Evolutionary conservation across 2,797 vertebrate species (phyloP), one percentile per base, ranked within the genome.

Genomic region (Acanthornis magna): DNA sequence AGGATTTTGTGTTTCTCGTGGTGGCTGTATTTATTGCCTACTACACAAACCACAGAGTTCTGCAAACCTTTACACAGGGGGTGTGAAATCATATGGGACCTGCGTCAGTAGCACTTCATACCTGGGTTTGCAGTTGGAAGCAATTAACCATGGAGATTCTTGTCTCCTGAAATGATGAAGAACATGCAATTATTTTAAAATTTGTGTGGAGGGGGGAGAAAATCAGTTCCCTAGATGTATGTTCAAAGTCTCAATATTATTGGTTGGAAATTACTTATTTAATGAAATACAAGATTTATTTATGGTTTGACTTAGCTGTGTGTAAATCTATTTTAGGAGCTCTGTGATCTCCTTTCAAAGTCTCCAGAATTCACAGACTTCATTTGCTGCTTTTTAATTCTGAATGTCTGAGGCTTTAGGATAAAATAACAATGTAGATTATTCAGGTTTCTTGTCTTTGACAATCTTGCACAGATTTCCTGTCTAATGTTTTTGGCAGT

Each of bases 311-410:
- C 22, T 81, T 34, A 26, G 10, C 67, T 70, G 17, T 71, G 38
- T 57, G 38, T 57, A 58, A 34, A 82, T 75, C 48, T 81, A 12
- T 82, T 84, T 75, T 53, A 71, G 71, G 74, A 87, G 7, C 26
- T 91, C 10, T 68, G 15, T 63, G 32, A 9, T 51, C 74, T 81
- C 5, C 51, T 77, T 76, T 91, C 32, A 32, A 29, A 83, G 48
- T 48, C 57, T 76, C 29, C 16, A 53, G 14, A 89, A 86, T 51
- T 57, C 40, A 34, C 1, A 3, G 47, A 29, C 25, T 84, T 86
- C 6, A 54, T 74, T 84, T 77, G 53, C 53, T 62, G 34, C 34
- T 30, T 62, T 70, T 89, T 84, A 47, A 62, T 89, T 92, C 51
- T 89, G 38, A 73, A 68, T 62, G 15, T 65, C 58, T 53, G 53